These are phyloP conservation scores for Neomonachus schauinslandi DNA, from an alignment of 2,113 vertebrate species.

Conservation along the genomic window DNA sequence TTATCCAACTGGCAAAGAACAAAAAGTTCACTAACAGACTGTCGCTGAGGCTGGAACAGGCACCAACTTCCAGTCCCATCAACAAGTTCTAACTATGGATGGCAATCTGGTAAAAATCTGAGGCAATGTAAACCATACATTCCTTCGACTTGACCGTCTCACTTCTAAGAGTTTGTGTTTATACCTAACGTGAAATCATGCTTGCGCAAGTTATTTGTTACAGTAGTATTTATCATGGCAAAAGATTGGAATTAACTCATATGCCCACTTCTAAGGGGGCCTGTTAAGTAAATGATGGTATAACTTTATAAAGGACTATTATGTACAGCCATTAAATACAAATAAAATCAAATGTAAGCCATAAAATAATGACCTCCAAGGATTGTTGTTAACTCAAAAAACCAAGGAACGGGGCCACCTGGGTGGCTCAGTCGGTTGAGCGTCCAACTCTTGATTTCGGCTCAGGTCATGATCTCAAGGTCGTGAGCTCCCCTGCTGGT, in stretches of 20 bases:
- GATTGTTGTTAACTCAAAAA: background rate
- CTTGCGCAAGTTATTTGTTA: background rate
- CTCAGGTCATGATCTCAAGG: background rate
- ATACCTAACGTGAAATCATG: background rate
- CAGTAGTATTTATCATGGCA: background rate
- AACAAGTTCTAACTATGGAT: background rate
- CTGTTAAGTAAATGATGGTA: background rate
- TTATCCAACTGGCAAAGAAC: background rate
- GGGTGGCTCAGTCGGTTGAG: background rate
- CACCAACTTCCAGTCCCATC: background rate
- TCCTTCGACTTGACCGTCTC: background rate
- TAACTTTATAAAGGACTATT: background rate
- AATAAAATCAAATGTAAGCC: constrained; percentile 25
- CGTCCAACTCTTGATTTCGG: background rate
- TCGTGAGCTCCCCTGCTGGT: background rate
- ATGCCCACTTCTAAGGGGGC: background rate
- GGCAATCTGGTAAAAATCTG: background rate
- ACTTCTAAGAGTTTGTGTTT: background rate
- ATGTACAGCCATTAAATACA: background rate
- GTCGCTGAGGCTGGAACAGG: background rate
- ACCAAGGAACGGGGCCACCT: background rate
- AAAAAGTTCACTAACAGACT: background rate
- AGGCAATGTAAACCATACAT: background rate
- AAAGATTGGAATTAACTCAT: background rate
- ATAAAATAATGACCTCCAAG: background rate